Percentiles rank a stretch among this genome's conserved stretches.
phyloP scores from a whole-genome alignment of 2,888 invertebrate species.

The Hypercompe scribonia region DNA sequence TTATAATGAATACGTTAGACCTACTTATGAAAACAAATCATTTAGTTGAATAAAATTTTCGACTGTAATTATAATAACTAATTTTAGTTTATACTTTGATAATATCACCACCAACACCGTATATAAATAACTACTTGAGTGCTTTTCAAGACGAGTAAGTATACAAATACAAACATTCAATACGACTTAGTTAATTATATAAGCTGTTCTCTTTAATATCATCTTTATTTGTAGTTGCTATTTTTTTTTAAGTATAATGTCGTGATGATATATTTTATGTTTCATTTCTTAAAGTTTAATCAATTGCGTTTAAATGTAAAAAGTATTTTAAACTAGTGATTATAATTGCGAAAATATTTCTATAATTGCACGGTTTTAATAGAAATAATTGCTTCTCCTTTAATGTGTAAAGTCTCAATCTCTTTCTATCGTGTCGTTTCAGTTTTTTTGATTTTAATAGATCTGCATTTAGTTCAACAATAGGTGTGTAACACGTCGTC shows the following conservation, averaged over 20 bases:
- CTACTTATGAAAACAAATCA: too few relatives aligned
- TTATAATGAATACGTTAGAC: not conserved
- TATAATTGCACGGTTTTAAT: not conserved
- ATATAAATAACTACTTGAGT: not conserved
- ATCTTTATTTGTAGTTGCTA: not conserved
- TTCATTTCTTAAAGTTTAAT: too few relatives aligned
- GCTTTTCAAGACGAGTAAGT: not conserved
- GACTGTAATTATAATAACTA: too few relatives aligned
- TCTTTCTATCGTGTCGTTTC: not conserved
- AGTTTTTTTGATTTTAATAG: not conserved
- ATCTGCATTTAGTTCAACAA: not conserved
- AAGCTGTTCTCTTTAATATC: not conserved
- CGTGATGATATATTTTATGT: not conserved
- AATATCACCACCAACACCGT: not conserved
- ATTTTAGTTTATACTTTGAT: not conserved
- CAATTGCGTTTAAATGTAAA: too few relatives aligned
- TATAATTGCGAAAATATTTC: too few relatives aligned
- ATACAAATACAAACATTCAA: not conserved
- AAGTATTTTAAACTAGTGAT: too few relatives aligned
- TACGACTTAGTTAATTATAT: not conserved
- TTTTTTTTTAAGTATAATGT: not conserved
- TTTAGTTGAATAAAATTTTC: too few relatives aligned
- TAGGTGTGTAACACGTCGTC: not conserved
- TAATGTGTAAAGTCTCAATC: not conserved
- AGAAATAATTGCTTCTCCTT: not conserved